Evolutionary conservation across 2,797 vertebrate genomes (phyloP).

Genomic region (Oryzias dopingdopingensis): DNA sequence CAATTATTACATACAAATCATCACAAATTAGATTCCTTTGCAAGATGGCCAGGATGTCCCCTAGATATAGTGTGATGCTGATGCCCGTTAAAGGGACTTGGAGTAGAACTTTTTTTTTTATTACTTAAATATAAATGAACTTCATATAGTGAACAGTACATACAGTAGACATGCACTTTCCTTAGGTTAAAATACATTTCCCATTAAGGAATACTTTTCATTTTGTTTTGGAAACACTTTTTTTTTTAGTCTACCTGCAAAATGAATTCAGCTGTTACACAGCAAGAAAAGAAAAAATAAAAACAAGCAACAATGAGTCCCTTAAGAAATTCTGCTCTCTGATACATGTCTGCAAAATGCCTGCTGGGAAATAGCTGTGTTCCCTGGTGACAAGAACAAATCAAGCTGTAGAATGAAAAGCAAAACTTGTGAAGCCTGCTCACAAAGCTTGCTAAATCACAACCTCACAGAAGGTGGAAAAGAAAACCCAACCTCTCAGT

Average conservation of each 20-base stretch:
- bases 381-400: slow-evolving; percentile 52
- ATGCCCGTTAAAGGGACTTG: too few species aligned
- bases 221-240: slow-evolving; percentile 41
- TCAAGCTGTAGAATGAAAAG: slow-evolving; percentile 23
- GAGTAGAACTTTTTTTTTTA: too few species aligned
- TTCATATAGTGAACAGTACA: slow-evolving; percentile 2
- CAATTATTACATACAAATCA: too few species aligned
- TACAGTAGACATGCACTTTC: slow-evolving; percentile 11
- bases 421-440: slow-evolving; percentile 33
- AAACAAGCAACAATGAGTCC: slow-evolving; percentile 21
- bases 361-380: slow-evolving; percentile 30
- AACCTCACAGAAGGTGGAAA: slow-evolving; percentile 16
- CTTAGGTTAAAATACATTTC: slow-evolving; percentile 29
- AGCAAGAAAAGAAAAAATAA: slow-evolving; percentile 25
- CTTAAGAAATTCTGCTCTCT: slow-evolving; percentile 33
- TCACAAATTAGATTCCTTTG: too few species aligned
- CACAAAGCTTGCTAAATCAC: slow-evolving; percentile 36
- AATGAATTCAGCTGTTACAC: slow-evolving; percentile 44
- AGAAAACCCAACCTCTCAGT: slow-evolving; percentile 7
- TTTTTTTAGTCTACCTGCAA: slow-evolving; percentile 36
- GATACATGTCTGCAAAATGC: slow-evolving; percentile 21
- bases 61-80: too few species aligned
- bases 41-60: too few species aligned
- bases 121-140: slow-evolving; percentile 1
- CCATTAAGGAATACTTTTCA: slow-evolving; percentile 11